Evolutionary conservation across 2,888 invertebrate species (phyloP).

Genomic region (Tenodera sinensis): DNA sequence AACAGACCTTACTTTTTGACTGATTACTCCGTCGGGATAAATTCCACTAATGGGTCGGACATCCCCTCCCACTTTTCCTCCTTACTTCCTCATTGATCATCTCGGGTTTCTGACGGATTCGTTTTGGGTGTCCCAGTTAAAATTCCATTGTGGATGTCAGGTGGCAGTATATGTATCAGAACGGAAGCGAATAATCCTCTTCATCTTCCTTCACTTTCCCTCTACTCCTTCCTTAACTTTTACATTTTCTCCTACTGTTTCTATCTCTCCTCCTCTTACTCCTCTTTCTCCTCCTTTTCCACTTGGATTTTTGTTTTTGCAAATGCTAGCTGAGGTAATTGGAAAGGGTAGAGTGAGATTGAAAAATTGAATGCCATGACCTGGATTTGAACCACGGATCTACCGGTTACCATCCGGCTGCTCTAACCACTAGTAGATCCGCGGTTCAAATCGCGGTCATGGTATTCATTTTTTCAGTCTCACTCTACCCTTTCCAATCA

Average conservation of each 20-base stretch:
- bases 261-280: not conserved
- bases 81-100: not conserved
- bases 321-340: no score
- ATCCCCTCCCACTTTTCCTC: not conserved
- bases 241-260: not conserved
- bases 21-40: not conserved
- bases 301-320: not conserved
- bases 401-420: no score
- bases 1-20: not conserved
- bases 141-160: not conserved
- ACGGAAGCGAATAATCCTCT: not conserved
- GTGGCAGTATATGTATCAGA: not conserved
- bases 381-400: no score
- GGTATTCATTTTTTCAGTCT: no score
- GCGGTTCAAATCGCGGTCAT: no score
- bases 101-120: not conserved
- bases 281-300: not conserved
- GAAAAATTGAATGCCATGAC: no score
- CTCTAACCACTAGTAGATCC: no score
- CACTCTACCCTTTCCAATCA: no score
- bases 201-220: not conserved
- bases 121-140: not conserved
- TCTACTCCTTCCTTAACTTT: not conserved
- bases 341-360: no score
- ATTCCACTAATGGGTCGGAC: not conserved